phyloP scores from a whole-genome alignment of 2,797 vertebrate species.

The Tachyglossus aculeatus region DNA sequence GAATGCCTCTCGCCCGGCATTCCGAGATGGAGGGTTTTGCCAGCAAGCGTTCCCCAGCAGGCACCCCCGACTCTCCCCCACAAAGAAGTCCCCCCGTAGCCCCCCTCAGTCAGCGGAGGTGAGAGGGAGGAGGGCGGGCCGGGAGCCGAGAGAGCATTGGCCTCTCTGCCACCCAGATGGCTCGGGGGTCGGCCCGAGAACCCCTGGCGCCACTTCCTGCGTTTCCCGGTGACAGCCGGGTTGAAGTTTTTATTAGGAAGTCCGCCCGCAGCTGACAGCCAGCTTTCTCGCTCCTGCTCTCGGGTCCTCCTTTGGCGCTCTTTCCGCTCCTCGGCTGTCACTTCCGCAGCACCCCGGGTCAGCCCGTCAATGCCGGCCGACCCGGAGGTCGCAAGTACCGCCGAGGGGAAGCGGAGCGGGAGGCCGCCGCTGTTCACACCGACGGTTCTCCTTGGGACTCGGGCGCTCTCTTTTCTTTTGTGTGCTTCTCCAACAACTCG shows the following conservation, averaged over 20 bases:
- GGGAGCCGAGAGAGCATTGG: neutral
- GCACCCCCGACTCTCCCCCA: slow-evolving; percentile 6
- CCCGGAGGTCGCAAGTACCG: slow-evolving; percentile 48
- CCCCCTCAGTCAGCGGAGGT: slow-evolving; percentile 1
- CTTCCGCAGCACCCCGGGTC: slow-evolving; percentile 51
- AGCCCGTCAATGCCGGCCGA: slow-evolving; percentile 44
- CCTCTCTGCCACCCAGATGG: slow-evolving; percentile 24
- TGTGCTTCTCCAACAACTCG: slow-evolving; percentile 8
- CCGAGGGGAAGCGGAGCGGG: slow-evolving; percentile 21
- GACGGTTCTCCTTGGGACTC: slow-evolving; percentile 12
- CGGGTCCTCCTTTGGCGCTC: slow-evolving; percentile 20
- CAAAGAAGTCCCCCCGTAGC: slow-evolving; percentile 9
- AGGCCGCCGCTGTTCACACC: slow-evolving; percentile 50
- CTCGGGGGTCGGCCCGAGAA: slow-evolving; percentile 48
- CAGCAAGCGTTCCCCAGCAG: slow-evolving; percentile 1
- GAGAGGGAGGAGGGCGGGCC: neutral
- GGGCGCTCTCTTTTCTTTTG: neutral
- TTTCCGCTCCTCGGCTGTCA: slow-evolving; percentile 46
- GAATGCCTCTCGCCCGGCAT: neutral
- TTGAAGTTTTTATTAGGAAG: slow-evolving; percentile 61
- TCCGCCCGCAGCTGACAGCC: slow-evolving; percentile 48
- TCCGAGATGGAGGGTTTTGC: neutral
- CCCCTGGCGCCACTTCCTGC: slow-evolving; percentile 56
- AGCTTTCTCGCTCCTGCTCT: slow-evolving; percentile 11
- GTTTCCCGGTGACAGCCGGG: slow-evolving; percentile 65